These are phyloP conservation scores for Diachrysia chrysitis DNA, from an alignment of 2,888 invertebrate species.

Conservation along the genomic window DNA sequence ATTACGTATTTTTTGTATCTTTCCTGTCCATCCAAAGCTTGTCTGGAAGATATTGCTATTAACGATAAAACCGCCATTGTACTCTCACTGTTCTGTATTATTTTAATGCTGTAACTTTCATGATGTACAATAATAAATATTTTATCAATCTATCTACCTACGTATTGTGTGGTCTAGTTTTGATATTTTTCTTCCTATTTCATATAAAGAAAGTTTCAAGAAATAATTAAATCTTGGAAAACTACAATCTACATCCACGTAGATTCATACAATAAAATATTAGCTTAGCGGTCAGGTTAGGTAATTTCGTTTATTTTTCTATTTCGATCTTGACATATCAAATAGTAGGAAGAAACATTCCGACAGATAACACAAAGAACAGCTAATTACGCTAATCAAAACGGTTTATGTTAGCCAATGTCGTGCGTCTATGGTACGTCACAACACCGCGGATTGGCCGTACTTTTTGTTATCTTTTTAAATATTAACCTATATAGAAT, in stretches of 20 bases:
- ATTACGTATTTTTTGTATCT: too few species aligned
- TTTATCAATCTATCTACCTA: too few species aligned
- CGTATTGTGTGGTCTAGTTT: too few species aligned
- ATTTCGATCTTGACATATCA: constrained; percentile 5
- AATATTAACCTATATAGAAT: constrained; percentile 31
- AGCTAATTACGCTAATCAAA: constrained; percentile 47
- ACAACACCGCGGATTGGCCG: constrained; percentile 38
- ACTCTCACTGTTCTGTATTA: too few species aligned
- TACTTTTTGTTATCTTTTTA: constrained; percentile 27
- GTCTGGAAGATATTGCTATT: too few species aligned
- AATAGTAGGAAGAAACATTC: constrained; percentile 45
- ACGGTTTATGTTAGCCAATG: constrained; percentile 33
- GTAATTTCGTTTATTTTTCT: not conserved
- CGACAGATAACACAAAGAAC: constrained; percentile 47
- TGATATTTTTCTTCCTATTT: too few species aligned
- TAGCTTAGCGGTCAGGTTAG: not conserved
- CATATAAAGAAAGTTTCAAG: too few species aligned
- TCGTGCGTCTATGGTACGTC: constrained; percentile 32
- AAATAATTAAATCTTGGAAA: not conserved
- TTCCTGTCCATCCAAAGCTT: too few species aligned
- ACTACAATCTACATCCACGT: not conserved
- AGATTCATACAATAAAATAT: not conserved
- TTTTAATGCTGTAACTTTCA: too few species aligned
- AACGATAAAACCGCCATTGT: too few species aligned
- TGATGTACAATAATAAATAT: too few species aligned